These are phyloP conservation scores for Aurelia coerulea DNA, from an alignment of 30 jellyfish, hydroid and myxozoan species.

Conservation along the genomic window DNA sequence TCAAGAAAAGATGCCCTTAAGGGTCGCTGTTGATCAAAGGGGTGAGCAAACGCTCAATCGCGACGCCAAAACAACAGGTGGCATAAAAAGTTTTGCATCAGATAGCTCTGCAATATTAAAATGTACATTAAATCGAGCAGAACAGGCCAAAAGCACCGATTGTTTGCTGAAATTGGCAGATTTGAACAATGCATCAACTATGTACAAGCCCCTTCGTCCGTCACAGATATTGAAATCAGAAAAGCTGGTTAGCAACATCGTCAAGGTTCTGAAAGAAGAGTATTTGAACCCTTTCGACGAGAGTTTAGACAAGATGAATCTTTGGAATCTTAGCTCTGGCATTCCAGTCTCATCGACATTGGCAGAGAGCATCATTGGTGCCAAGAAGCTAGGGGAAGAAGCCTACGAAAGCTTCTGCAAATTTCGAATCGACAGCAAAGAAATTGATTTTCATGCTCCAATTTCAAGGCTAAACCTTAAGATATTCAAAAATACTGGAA, in stretches of 20 bases:
- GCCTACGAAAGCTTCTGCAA: background rate
- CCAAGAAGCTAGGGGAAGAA: constrained; percentile 9
- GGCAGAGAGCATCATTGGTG: constrained; percentile 3
- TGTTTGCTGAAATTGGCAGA: background rate
- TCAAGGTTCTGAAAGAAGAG: too few species aligned
- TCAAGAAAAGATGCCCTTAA: constrained; percentile 31
- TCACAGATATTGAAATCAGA: background rate
- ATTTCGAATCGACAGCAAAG: too few species aligned
- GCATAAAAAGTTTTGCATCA: constrained; percentile 18
- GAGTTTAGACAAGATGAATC: background rate
- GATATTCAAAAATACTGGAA: background rate
- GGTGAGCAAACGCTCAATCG: constrained; percentile 53
- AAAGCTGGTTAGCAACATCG: background rate
- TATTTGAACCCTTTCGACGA: too few species aligned
- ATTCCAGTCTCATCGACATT: constrained; percentile 6
- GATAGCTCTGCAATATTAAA: background rate
- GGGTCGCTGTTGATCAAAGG: constrained; percentile 41
- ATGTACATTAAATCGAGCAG: constrained; percentile 30
- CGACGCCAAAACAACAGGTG: constrained; percentile 54
- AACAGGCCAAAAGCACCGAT: constrained; percentile 3
- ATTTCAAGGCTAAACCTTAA: too few species aligned
- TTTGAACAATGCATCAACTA: background rate
- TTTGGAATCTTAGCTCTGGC: constrained; percentile 12
- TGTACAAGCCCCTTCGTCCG: constrained; percentile 1
- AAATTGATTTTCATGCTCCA: too few species aligned